A percentile compares a stretch with the other conserved stretches of the same genome.
Conservation (phyloP, 2,888 invertebrate species). For the Mactromeris polynyma region DNA sequence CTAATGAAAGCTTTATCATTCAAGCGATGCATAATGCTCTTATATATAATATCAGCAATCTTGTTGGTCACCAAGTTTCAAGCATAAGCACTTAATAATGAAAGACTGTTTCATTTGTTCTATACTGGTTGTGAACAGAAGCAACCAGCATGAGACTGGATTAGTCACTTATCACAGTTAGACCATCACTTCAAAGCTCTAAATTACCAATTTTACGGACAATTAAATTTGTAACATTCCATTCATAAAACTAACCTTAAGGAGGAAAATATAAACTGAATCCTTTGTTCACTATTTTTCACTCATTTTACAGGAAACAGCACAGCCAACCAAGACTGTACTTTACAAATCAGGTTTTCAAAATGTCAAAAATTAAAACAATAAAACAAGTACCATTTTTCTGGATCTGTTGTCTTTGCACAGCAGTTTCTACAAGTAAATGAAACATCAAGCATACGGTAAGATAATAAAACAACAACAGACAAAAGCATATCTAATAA, state of each 20-base stretch:
- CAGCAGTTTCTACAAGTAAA: constrained; percentile 68
- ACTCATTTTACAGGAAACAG: too few relatives aligned
- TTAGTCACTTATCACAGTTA: too few relatives aligned
- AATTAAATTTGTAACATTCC: too few relatives aligned
- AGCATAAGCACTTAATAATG: not conserved
- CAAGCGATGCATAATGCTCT: not conserved
- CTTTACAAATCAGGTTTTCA: not conserved
- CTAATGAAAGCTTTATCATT: not conserved
- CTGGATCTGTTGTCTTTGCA: constrained; percentile 47
- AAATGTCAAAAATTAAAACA: not conserved
- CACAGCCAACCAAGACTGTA: too few relatives aligned
- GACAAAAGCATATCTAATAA: not conserved
- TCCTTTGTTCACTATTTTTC: too few relatives aligned
- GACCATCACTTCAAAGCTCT: too few relatives aligned
- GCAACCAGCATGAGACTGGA: too few relatives aligned
- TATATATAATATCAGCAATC: not conserved
- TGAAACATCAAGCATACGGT: constrained; percentile 46
- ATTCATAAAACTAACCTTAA: too few relatives aligned
- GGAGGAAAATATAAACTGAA: too few relatives aligned
- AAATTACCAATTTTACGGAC: too few relatives aligned
- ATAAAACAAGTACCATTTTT: constrained; percentile 66
- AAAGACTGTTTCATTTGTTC: not conserved
- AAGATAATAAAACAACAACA: constrained; percentile 24
- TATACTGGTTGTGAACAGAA: too few relatives aligned
- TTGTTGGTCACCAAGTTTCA: not conserved